A percentile compares a stretch with the other conserved stretches of the same genome.
Evolutionary conservation across 2,888 invertebrate genomes (phyloP).

Genomic region (Cephus runcator): DNA sequence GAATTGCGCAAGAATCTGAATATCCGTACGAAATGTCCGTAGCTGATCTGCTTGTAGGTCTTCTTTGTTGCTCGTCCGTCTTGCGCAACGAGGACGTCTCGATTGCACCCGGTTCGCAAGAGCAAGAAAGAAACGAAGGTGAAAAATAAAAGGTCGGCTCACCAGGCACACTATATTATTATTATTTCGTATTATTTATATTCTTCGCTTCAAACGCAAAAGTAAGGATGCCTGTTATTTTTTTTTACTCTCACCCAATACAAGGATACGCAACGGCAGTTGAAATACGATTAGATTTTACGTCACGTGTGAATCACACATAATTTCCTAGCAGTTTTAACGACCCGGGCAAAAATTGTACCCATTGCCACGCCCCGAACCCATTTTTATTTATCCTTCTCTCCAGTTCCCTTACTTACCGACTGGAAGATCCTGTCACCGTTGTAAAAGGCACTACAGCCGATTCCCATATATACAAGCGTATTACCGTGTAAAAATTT

Average conservation of each 20-base stretch:
- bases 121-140: neutral
- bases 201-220: neutral
- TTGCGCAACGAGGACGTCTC: neutral
- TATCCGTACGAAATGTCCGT: neutral
- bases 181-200: neutral
- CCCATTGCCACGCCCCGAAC: too few species aligned
- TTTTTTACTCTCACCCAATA: neutral
- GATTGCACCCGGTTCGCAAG: neutral
- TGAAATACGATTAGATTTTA: neutral
- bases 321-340: neutral
- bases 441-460: neutral
- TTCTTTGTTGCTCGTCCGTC: neutral
- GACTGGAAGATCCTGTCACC: neutral
- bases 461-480: neutral
- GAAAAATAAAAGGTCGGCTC: neutral
- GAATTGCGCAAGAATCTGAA: neutral
- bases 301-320: neutral
- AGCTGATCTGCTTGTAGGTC: neutral
- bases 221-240: neutral
- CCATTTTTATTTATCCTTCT: neutral
- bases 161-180: neutral
- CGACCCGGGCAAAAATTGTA: neutral
- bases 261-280: neutral
- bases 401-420: neutral
- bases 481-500: too few species aligned